These are phyloP conservation scores for Ischnus inquisitorius DNA, from an alignment of 2,888 invertebrate species.

Conservation along the genomic window DNA sequence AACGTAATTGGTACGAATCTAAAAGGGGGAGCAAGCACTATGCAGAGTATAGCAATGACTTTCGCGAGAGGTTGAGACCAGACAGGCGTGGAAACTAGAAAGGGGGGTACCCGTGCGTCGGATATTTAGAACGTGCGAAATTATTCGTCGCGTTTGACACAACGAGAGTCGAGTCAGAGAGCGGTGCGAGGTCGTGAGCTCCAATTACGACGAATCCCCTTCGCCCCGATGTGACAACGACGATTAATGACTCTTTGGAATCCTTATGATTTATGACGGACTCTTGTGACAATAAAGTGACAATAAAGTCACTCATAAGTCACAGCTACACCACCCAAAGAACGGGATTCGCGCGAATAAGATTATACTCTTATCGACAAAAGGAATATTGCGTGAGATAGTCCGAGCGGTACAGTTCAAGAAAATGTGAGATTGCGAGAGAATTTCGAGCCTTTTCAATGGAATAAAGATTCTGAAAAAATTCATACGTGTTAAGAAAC, in stretches of 20 bases:
- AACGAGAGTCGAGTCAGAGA: constrained; percentile 13
- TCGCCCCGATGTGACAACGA: not conserved
- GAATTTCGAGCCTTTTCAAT: too few species aligned
- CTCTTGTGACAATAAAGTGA: too few species aligned
- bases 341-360: too few species aligned
- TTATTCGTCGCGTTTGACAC: constrained; percentile 52
- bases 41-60: constrained; percentile 12
- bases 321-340: too few species aligned
- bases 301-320: too few species aligned
- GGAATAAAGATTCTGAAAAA: too few species aligned
- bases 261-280: not conserved
- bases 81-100: constrained; percentile 46
- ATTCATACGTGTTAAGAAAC: too few species aligned
- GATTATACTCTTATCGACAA: too few species aligned
- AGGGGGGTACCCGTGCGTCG: constrained; percentile 42
- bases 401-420: too few species aligned
- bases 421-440: too few species aligned
- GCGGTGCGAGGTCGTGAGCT: constrained; percentile 35
- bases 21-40: not conserved
- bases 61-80: constrained; percentile 26
- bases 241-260: not conserved
- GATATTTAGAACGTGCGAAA: constrained; percentile 71
- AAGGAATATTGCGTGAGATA: too few species aligned
- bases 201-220: constrained; percentile 28
- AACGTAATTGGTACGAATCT: constrained; percentile 19